These are phyloP conservation scores for Cephus runcator DNA, from an alignment of 2,888 invertebrate species.

Conservation along the genomic window DNA sequence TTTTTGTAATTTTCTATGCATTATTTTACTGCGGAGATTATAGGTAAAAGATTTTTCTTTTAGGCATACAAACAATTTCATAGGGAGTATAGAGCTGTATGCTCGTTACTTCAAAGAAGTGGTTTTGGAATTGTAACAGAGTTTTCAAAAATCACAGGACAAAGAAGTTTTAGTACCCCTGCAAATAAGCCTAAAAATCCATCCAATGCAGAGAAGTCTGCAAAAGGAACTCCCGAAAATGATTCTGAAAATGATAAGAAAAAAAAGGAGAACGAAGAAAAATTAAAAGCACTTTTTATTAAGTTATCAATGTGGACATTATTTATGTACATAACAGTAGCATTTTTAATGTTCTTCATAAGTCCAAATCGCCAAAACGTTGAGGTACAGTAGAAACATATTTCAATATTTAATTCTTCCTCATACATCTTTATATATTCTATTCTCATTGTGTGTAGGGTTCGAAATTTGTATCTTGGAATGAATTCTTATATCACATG, in stretches of 20 bases:
- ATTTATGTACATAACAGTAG: conserved; percentile 21
- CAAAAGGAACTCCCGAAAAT: conserved; percentile 21
- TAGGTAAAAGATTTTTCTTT: conserved; percentile 23
- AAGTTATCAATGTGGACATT: conserved; percentile 31
- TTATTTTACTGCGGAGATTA: not conserved
- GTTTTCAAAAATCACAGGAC: conserved; percentile 6
- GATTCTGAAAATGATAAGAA: conserved; percentile 40
- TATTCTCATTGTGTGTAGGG: not conserved
- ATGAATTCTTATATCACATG: conserved; percentile 96
- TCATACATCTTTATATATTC: not conserved
- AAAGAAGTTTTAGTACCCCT: conserved; percentile 39
- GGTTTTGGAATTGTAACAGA: conserved; percentile 11
- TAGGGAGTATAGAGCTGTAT: conserved; percentile 71
- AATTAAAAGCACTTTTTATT: conserved; percentile 29
- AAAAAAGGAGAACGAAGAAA: conserved; percentile 32
- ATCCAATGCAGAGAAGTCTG: conserved; percentile 21
- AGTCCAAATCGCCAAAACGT: not conserved
- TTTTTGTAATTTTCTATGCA: not conserved
- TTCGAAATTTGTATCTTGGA: conserved; percentile 81
- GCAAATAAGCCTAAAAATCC: conserved; percentile 19
- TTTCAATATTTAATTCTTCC: not conserved
- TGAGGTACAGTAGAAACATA: not conserved
- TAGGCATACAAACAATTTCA: conserved; percentile 57
- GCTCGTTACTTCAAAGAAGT: conserved; percentile 42
- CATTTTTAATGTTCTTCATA: conserved; percentile 25